Percentiles rank a stretch among this genome's conserved stretches.
Conservation (phyloP, 2,888 invertebrate species). For the Zhuqinia jingwanae region DNA sequence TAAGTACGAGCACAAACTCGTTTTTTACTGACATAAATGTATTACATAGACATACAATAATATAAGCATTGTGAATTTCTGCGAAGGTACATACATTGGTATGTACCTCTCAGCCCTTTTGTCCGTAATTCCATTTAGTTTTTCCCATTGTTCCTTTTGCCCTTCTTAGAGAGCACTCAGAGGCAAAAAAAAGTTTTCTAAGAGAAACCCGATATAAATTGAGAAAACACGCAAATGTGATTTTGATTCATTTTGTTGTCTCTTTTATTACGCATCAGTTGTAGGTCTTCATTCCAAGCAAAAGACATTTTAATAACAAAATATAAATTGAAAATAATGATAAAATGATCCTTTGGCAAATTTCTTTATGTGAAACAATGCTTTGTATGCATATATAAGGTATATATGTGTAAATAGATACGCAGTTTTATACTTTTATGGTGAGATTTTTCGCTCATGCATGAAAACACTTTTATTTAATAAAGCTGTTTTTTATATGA, state of each 20-base stretch:
- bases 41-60: too few relatives aligned
- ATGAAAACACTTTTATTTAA: neutral
- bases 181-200: constrained; percentile 5
- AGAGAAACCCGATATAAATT: neutral
- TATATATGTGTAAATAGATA: too few relatives aligned
- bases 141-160: neutral
- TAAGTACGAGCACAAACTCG: too few relatives aligned
- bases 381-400: too few relatives aligned
- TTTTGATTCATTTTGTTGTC: constrained; percentile 17
- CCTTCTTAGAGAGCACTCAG: constrained; percentile 3
- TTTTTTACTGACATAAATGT: too few relatives aligned
- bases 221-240: constrained; percentile 7
- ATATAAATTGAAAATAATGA: constrained; percentile 19
- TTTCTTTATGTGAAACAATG: neutral
- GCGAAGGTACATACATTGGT: neutral
- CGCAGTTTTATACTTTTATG: too few relatives aligned
- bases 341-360: neutral
- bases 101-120: neutral
- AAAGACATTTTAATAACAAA: constrained; percentile 12
- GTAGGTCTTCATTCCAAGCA: neutral
- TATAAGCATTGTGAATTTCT: neutral
- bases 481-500: neutral
- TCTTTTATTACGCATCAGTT: neutral
- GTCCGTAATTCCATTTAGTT: neutral
- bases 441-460: neutral